Evolutionary conservation across 2,113 vertebrate species (phyloP), one percentile per base, ranked within the genome.

Genomic region (Rhinogobius similis): DNA sequence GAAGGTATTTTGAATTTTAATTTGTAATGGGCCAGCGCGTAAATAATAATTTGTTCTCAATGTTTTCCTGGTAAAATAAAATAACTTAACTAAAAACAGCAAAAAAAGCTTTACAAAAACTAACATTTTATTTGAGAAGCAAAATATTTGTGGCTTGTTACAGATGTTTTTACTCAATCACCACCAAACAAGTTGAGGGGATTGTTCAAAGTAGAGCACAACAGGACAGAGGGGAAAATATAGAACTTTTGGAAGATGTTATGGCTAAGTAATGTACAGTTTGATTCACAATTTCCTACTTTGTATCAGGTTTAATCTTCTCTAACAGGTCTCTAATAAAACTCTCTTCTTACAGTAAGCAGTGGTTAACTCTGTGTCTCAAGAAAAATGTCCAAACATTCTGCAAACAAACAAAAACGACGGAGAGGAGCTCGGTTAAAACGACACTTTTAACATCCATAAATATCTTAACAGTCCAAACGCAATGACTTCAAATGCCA

Each of bases 341-440:
- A 12, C 73, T 68, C 72, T 74, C 74, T 81, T 68, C 53, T 62
- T 72, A 12, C 55, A 79, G 76, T 76, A 64, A 56, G 68, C 21
- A 10, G 70, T 3, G 69, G 5, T 41, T 75, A 44, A 58, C 58
- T 21, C 27, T 70, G 59, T 82, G 72, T 76, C 75, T 52, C 26
- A 69, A 69, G 65, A 79, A 72, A 71, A 69, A 79, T 70, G 77
- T 83, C 86, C 74, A 38, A 88, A 90, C 86, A 90, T 86, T 81
- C 78, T 62, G 64, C 82, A 89, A 83, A 83, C 82, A 68, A 71
- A 73, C 26, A 73, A 72, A 70, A 65, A 75, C 29, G 26, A 67
- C 75, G 18, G 44, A 46, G 58, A 68, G 81, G 32, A 65, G 72
- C 78, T 65, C 1, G 44, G 50, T 62, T 72, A 67, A 66, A 56